A percentile compares a stretch with the other conserved stretches of the same genome.
Conservation (phyloP, 2,888 invertebrate species). For the Crematogaster levior region DNA sequence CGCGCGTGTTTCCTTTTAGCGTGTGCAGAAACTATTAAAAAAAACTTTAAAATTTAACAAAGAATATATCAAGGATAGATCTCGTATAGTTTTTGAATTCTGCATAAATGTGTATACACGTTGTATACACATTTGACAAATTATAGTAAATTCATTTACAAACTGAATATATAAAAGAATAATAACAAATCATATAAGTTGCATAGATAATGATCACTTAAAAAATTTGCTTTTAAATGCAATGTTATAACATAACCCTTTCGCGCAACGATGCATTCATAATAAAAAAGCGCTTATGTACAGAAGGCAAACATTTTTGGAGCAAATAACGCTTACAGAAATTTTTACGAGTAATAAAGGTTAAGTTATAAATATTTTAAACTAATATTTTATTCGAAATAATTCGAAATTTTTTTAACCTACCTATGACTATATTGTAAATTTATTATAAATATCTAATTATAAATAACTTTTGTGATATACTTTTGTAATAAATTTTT, state of each 20-base stretch:
- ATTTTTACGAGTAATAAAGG: not conserved
- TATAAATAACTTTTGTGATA: not conserved
- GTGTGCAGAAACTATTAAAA: slow-evolving; percentile 22
- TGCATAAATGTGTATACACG: no score
- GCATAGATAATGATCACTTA: slow-evolving; percentile 38
- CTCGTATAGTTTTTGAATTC: slow-evolving; percentile 9
- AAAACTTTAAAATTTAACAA: slow-evolving; percentile 27
- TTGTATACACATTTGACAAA: not conserved
- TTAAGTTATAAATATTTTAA: not conserved
- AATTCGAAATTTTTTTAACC: not conserved
- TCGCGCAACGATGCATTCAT: not conserved
- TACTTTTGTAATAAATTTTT: not conserved
- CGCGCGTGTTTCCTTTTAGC: not conserved
- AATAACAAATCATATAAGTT: slow-evolving; percentile 23
- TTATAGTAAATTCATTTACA: not conserved
- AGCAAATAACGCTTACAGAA: not conserved
- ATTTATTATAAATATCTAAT: no score
- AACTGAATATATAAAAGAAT: not conserved
- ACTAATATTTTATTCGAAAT: not conserved
- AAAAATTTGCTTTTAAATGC: slow-evolving; percentile 70
- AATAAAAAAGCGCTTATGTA: not conserved
- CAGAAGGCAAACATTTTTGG: not conserved
- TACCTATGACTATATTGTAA: not conserved
- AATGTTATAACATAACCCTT: slow-evolving; percentile 65
- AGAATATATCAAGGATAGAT: slow-evolving; percentile 21